Evolutionary conservation across 2,888 invertebrate species (phyloP).

Genomic region (Ornithoptera priamus): DNA sequence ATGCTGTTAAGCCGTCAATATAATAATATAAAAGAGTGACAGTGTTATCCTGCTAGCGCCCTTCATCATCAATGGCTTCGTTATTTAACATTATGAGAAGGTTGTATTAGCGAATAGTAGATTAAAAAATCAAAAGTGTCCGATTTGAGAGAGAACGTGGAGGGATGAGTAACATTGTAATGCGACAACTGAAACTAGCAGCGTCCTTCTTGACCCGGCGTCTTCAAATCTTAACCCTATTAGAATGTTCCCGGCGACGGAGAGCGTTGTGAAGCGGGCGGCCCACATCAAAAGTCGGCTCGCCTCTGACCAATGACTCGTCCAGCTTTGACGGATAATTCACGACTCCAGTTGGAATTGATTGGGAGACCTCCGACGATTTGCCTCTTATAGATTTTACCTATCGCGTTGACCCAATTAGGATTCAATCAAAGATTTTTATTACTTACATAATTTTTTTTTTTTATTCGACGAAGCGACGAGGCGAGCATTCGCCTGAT

Average conservation of each 20-base stretch:
- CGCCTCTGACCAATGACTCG: constrained; percentile 54
- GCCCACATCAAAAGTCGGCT: constrained; percentile 55
- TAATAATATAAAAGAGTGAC: too few species aligned
- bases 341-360: constrained; percentile 55
- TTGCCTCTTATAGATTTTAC: constrained; percentile 20
- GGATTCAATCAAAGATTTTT: too few species aligned
- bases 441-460: too few species aligned
- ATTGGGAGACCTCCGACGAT: constrained; percentile 50
- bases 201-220: constrained; percentile 49
- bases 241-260: constrained; percentile 69
- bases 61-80: too few species aligned
- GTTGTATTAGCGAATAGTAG: too few species aligned
- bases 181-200: constrained; percentile 18
- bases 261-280: constrained; percentile 62
- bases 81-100: too few species aligned
- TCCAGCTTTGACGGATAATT: constrained; percentile 47
- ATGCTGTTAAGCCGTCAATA: too few species aligned
- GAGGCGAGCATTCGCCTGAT: too few species aligned
- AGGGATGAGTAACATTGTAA: constrained; percentile 18
- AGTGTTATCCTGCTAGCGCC: too few species aligned
- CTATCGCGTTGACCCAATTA: too few species aligned
- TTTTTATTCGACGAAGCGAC: too few species aligned
- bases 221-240: constrained; percentile 72
- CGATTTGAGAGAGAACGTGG: background rate
- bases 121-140: constrained; percentile 9